phyloP scores from a whole-genome alignment of 2,113 vertebrate genomes.

The Actenoides lindsayi region DNA sequence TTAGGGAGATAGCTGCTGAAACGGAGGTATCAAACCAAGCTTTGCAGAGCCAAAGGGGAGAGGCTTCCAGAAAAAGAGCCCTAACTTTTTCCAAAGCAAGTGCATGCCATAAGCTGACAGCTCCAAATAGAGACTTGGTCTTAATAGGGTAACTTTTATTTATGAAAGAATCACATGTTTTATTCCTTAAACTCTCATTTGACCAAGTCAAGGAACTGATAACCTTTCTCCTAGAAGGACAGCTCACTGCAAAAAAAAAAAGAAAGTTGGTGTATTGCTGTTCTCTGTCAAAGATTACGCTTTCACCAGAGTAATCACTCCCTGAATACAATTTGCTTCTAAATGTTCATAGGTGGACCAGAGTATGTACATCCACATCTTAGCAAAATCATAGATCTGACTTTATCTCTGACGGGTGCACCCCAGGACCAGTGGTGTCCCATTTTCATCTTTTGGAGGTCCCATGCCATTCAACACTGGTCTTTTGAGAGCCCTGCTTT shows the following conservation, averaged over 20 bases:
- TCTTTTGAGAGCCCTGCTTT: background rate
- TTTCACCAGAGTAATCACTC: background rate
- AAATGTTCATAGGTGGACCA: background rate
- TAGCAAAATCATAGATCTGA: background rate
- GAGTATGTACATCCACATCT: background rate
- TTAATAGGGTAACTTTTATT: background rate
- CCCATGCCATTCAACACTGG: background rate
- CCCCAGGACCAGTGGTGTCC: background rate
- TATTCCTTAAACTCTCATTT: background rate
- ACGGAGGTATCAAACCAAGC: background rate
- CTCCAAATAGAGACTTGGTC: background rate
- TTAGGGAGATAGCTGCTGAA: background rate
- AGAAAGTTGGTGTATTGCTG: background rate
- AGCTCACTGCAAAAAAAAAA: background rate
- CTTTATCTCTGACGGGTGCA: background rate
- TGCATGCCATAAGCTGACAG: background rate
- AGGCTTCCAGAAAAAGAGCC: background rate
- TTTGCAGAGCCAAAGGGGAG: background rate
- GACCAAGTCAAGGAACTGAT: background rate
- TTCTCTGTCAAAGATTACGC: background rate
- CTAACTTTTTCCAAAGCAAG: background rate
- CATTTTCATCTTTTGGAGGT: background rate
- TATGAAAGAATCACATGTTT: background rate
- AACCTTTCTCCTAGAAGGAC: background rate
- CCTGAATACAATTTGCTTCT: background rate